Evolutionary conservation across 2,797 vertebrate genomes (phyloP), one percentile per base, ranked within the genome.

Genomic region (Oryzias sinensis): DNA sequence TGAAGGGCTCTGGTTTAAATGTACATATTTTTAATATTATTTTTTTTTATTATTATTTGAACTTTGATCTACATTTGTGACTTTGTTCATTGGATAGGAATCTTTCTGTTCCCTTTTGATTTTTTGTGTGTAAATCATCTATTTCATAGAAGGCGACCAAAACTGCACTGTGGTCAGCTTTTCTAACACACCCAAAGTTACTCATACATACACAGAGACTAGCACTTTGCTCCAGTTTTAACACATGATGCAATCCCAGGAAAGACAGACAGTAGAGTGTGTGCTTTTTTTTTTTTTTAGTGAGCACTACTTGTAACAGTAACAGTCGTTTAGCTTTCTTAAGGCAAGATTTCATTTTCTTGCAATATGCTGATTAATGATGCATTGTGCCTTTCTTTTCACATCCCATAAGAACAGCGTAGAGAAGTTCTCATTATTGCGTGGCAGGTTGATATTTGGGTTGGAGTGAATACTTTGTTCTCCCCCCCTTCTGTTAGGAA

Each of bases 331-430:
- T 79, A 84, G 68, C 60, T 42, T 81, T 84, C 83, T 85, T 61
- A 25, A 25, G 72, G 74, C 82, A 53, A 27, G 73, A 83, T 90
- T 90, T 81, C 88, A 4, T 80, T 83, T 80, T 79, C 83, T 89
- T 90, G 84, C 87, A n/a, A 79, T 74, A 82, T 70, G 81, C 80
- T 78, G 79, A 88, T 90, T 83, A 88, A 90, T 81, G 87, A 88
- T 86, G 83, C 83, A 84, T 81, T 49, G 24, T 78, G 82, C 75
- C 75, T 43, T 81, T 70, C 77, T 43, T 81, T 70, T 81, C 75
- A 78, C 79, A 74, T 85, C 75, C 79, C 59, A 62, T 72, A 75
- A 76, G 70, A 66, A 40, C 71, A 49, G 74, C 68, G 17, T 29
- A 60, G 54, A 75, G 65, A 74, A 65, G 80, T 79, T 65, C 68